Base-by-base conservation (phyloP, 2,888 invertebrate genomes). In the Andrena trimmerana region DNA sequence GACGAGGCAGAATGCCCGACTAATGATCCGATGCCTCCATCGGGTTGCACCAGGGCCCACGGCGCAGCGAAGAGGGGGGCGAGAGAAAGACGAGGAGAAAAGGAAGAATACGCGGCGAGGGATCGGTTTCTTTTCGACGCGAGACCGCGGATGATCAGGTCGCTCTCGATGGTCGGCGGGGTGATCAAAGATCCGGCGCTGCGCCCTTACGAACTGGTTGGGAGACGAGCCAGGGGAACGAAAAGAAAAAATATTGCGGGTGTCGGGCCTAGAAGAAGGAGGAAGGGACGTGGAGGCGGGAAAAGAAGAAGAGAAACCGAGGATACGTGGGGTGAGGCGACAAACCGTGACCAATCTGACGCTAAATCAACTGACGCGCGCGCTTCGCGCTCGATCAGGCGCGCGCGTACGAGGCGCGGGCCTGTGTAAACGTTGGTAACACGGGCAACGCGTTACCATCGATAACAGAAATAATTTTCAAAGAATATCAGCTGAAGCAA, bases 271-370 rank as follows among this genome's bases (percentile, higher is more conserved):
- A 74, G 74, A 63, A 60, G 65, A 33, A 50, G 52, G 79, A 69
- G 74, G 74, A 69, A 48, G 77, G 48, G 74, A 74, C 42, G 20
- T 52, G 20, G 16, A 60, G 59, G 66, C n/a, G 6, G 66, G 69
- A 57, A 67, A 70, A 66, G 69, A 80, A 69, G 79, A 70, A 79
- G 80, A 82, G 86, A 85, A 66, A 33, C 79, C 68, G 83, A 63
- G 73, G 83, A 54, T 81, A 81, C 82, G 84, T 84, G 86, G 90
- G 86, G 86, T 90, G 90, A 92, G 91, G 89, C 91, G 91, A 91
- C 91, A 91, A 91, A 89, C 91, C 93, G 92, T 92, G 92, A 92
- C 92, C 92, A 92, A 92, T 92, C 92, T 90, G 90, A 91, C 92
- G 90, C 91, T 92, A 92, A 92, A 92, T 92, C 92, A 92, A 92